These are phyloP conservation scores for Myotis brandtii DNA, from an alignment of 2,113 vertebrate genomes.

Conservation along the genomic window DNA sequence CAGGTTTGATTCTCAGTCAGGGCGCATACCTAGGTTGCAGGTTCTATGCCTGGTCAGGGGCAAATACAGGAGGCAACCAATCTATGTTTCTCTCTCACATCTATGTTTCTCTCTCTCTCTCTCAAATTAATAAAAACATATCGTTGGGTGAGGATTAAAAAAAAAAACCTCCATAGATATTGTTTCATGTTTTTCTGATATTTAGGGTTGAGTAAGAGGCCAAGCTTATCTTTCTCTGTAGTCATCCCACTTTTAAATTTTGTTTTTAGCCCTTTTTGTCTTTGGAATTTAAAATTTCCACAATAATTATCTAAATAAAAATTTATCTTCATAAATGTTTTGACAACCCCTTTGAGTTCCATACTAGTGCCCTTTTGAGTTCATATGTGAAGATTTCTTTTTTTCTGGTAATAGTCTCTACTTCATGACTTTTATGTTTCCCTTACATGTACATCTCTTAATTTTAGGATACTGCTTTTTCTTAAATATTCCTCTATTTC, in stretches of 20 bases:
- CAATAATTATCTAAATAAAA: neutral
- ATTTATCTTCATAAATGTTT: conserved; percentile 15
- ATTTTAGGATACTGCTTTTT: neutral
- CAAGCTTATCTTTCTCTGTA: neutral
- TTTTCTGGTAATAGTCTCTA: neutral
- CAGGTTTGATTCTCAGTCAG: too few relatives aligned
- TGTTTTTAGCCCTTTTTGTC: neutral
- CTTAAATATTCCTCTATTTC: neutral
- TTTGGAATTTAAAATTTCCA: conserved; percentile 36
- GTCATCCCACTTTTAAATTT: neutral
- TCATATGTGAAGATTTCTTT: neutral
- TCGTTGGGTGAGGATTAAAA: too few relatives aligned
- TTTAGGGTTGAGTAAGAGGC: neutral
- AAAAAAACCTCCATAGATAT: neutral
- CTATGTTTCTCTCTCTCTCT: too few relatives aligned
- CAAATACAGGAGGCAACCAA: too few relatives aligned
- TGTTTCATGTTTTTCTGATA: neutral
- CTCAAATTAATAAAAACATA: too few relatives aligned
- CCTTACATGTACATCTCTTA: neutral
- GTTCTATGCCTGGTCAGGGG: too few relatives aligned
- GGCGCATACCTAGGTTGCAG: too few relatives aligned
- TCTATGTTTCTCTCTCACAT: too few relatives aligned
- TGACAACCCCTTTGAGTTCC: neutral
- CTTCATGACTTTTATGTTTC: neutral
- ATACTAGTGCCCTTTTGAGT: neutral